These are phyloP conservation scores for Nestor notabilis DNA, from an alignment of 2,113 vertebrate species.

Conservation along the genomic window DNA sequence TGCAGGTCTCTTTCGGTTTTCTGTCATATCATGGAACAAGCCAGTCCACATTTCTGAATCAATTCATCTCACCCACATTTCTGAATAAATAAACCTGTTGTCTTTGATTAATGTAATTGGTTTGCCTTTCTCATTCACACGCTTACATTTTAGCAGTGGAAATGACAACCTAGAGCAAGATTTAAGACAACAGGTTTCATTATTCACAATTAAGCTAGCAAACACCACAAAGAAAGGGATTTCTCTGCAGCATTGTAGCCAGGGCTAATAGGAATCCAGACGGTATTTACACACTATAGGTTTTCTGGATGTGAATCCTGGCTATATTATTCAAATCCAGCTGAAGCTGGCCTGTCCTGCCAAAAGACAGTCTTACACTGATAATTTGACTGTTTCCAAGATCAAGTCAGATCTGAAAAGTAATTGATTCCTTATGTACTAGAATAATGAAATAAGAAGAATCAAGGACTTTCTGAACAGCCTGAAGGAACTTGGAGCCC, in stretches of 20 bases:
- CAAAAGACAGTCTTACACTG: neutral
- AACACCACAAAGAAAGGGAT: neutral
- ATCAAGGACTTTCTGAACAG: neutral
- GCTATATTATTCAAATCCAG: neutral
- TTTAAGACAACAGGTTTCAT: neutral
- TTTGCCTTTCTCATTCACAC: neutral
- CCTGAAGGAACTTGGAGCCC: neutral
- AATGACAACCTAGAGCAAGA: neutral
- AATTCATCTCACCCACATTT: neutral
- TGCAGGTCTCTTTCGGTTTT: neutral
- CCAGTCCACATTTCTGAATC: neutral
- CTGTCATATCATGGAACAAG: neutral
- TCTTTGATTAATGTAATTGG: neutral
- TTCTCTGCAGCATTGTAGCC: neutral
- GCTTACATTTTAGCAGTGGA: neutral
- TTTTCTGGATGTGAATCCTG: neutral
- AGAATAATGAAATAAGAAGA: neutral
- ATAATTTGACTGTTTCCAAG: neutral
- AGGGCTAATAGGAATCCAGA: neutral
- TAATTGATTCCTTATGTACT: neutral
- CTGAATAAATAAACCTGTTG: neutral
- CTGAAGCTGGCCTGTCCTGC: neutral
- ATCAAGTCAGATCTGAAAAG: neutral
- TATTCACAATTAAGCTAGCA: neutral
- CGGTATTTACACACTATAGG: neutral